A percentile compares a stretch with the other conserved stretches of the same genome.
Conservation (phyloP, 2,888 invertebrate species). For the Epinotia ramella region DNA sequence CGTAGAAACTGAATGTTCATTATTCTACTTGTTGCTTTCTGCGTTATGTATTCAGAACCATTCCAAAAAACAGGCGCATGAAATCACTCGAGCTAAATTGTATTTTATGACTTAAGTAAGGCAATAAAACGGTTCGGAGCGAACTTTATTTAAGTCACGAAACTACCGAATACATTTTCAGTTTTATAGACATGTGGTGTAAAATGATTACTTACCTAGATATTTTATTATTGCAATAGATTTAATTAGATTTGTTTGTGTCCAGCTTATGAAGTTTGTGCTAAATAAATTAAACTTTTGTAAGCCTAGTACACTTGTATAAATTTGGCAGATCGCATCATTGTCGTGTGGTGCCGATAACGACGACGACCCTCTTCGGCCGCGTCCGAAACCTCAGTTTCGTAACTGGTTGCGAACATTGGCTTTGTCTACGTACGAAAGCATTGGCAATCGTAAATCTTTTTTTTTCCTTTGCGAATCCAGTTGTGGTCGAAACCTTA, state of each 20-base stretch:
- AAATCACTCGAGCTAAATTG: slow-evolving; percentile 22
- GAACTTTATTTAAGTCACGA: slow-evolving; percentile 12
- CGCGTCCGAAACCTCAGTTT: too few species aligned
- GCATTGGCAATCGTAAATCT: too few species aligned
- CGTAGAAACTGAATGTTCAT: slow-evolving; percentile 18
- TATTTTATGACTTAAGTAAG: slow-evolving; percentile 33
- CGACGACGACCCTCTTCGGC: too few species aligned
- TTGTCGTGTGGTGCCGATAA: too few species aligned
- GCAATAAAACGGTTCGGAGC: slow-evolving; percentile 16
- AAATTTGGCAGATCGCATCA: too few species aligned
- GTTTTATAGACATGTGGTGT: not conserved
- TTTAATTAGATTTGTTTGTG: not conserved
- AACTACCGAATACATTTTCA: slow-evolving; percentile 5
- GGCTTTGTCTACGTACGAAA: too few species aligned
- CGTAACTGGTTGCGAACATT: too few species aligned
- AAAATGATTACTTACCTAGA: not conserved
- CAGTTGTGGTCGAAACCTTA: too few species aligned
- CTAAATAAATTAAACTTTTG: too few species aligned
- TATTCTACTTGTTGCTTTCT: slow-evolving; percentile 42
- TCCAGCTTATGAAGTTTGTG: too few species aligned
- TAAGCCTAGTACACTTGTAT: too few species aligned
- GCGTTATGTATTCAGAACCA: slow-evolving; percentile 28
- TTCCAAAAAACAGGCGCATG: slow-evolving; percentile 24
- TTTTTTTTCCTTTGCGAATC: too few species aligned
- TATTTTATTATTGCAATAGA: not conserved